Evolutionary conservation across 2,888 invertebrate genomes (phyloP).

Genomic region (Hirtodrosophila duncani): DNA sequence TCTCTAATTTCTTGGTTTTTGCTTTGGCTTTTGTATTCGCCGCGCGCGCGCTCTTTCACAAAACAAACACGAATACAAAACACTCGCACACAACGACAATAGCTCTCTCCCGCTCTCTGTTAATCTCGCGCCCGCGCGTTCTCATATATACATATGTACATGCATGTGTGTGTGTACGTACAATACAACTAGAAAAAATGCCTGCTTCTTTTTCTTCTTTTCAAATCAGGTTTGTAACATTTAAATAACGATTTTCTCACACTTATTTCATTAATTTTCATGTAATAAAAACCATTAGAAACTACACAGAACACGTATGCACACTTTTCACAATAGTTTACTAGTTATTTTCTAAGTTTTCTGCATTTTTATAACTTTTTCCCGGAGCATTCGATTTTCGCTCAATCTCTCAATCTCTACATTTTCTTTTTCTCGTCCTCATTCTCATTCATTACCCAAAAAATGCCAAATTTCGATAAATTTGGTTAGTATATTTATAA

Average conservation of each 20-base stretch:
- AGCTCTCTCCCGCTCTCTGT: constrained; percentile 27
- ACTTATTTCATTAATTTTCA: constrained; percentile 30
- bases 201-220: constrained; percentile 56
- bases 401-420: too few relatives aligned
- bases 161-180: constrained; percentile 41
- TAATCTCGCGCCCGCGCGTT: constrained; percentile 65
- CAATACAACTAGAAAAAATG: constrained; percentile 65
- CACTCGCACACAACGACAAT: constrained; percentile 12
- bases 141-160: constrained; percentile 36
- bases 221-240: constrained; percentile 67
- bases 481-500: too few relatives aligned
- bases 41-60: constrained; percentile 38
- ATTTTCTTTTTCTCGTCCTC: too few relatives aligned
- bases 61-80: constrained; percentile 40
- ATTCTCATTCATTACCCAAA: too few relatives aligned
- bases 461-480: too few relatives aligned
- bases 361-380: constrained; percentile 42
- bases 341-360: constrained; percentile 54
- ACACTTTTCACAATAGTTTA: constrained; percentile 51
- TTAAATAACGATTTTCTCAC: constrained; percentile 49
- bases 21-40: constrained; percentile 70
- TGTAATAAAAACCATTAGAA: constrained; percentile 20
- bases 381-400: constrained; percentile 42
- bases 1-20: constrained; percentile 72
- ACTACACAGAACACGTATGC: constrained; percentile 16